Evolutionary conservation across 2,797 vertebrate species (phyloP).

Genomic region (Scarus forsteni): DNA sequence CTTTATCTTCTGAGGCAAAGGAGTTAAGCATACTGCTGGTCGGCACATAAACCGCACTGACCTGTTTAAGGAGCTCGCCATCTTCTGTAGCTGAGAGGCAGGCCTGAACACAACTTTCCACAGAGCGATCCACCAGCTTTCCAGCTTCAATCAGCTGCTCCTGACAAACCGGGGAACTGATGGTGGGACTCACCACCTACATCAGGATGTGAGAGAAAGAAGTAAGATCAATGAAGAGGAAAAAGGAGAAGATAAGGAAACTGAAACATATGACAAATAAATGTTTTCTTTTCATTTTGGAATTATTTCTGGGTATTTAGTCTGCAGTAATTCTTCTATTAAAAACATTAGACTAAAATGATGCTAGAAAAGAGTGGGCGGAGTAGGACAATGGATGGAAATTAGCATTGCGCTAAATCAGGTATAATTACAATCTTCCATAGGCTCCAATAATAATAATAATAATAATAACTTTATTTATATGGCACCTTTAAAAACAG

Average conservation of each 20-base stretch:
- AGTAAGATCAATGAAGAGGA: not conserved
- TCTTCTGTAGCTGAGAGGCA: constrained; percentile 95
- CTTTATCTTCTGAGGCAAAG: constrained; percentile 8
- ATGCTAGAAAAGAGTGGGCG: too few species aligned
- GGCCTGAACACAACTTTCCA: constrained; percentile 94
- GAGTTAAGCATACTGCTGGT: not conserved
- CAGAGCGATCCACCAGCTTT: constrained; percentile 95
- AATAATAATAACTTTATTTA: too few species aligned
- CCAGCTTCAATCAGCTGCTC: constrained; percentile 96
- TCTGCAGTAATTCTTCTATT: too few species aligned
- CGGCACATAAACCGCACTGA: constrained; percentile 50
- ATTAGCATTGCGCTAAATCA: too few species aligned
- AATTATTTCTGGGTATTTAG: too few species aligned
- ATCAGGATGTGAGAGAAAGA: not conserved
- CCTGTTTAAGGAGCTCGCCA: constrained; percentile 93
- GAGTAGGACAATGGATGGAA: too few species aligned
- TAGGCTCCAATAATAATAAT: too few species aligned
- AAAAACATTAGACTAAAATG: too few species aligned
- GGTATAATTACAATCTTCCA: too few species aligned
- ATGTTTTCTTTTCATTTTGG: too few species aligned
- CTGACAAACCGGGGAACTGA: constrained; percentile 97
- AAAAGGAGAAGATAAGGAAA: not conserved
- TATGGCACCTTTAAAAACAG: too few species aligned
- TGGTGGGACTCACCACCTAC: constrained; percentile 97
- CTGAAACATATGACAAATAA: too few species aligned